These are phyloP conservation scores for Festucalex cinctus DNA, from an alignment of 2,113 vertebrate genomes.

Conservation along the genomic window DNA sequence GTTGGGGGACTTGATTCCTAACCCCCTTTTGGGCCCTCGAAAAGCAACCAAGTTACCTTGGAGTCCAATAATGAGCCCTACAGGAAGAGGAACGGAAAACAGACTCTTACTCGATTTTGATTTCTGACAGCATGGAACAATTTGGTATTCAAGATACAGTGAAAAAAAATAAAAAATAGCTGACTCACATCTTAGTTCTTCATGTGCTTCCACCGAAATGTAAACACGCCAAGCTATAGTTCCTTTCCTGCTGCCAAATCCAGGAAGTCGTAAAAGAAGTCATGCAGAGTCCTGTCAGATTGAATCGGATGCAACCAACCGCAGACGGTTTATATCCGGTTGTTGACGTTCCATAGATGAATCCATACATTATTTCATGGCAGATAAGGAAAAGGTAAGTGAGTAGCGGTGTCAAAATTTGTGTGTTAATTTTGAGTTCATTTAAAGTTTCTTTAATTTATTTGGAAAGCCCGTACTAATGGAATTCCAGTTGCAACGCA, in stretches of 20 bases:
- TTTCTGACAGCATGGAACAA: background rate
- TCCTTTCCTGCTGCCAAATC: constrained; percentile 21
- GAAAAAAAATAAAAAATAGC: too few species aligned
- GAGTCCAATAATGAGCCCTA: background rate
- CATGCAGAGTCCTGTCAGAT: background rate
- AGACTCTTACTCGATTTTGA: background rate
- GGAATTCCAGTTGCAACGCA: too few species aligned
- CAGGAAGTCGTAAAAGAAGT: constrained; percentile 8
- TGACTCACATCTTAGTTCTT: background rate
- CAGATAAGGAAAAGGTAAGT: background rate
- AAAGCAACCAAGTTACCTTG: background rate
- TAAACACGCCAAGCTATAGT: constrained; percentile 22
- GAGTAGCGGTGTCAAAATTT: too few species aligned
- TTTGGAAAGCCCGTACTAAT: too few species aligned
- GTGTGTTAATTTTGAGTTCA: too few species aligned
- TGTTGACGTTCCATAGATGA: background rate
- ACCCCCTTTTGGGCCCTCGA: background rate
- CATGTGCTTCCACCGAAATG: constrained; percentile 17
- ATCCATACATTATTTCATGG: background rate
- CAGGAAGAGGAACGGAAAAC: background rate
- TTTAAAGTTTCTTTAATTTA: too few species aligned
- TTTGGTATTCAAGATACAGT: background rate
- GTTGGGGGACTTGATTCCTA: too few species aligned
- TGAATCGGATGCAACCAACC: background rate
- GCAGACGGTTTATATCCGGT: background rate